phyloP scores from a whole-genome alignment of 2,797 vertebrate genomes.

The Rhinichthys osculus region DNA sequence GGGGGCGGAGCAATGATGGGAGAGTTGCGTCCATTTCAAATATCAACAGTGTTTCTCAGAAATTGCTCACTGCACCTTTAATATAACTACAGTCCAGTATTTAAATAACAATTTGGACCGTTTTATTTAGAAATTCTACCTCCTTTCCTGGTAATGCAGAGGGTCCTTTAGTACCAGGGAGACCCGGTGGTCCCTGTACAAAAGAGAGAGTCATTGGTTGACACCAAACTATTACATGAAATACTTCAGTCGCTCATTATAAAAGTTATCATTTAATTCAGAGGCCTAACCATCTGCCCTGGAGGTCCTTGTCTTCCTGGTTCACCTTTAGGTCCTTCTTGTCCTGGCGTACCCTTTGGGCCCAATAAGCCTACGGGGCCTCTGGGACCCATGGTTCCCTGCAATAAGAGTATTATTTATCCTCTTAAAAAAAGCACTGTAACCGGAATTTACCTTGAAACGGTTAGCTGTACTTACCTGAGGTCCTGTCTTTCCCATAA shows the following conservation, averaged over 20 bases:
- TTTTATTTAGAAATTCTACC: constrained; percentile 64
- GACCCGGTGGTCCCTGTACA: constrained; percentile 74
- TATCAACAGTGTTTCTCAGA: not conserved
- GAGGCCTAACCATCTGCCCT: constrained; percentile 65
- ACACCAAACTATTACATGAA: not conserved
- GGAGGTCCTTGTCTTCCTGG: constrained; percentile 71
- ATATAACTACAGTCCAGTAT: not conserved
- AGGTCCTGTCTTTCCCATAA: constrained; percentile 72
- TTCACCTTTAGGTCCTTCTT: constrained; percentile 72
- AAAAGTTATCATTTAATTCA: not conserved
- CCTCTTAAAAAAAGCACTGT: constrained; percentile 9
- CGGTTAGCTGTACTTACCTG: constrained; percentile 67
- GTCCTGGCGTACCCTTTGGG: constrained; percentile 71
- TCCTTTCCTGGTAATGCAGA: constrained; percentile 68
- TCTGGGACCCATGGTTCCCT: constrained; percentile 73
- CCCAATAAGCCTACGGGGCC: constrained; percentile 71
- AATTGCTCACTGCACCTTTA: not conserved
- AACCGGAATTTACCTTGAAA: constrained; percentile 9
- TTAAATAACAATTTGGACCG: not conserved
- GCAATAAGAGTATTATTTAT: constrained; percentile 32
- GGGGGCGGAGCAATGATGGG: not conserved
- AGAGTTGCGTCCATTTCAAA: not conserved
- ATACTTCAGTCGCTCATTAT: not conserved
- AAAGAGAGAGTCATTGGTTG: constrained; percentile 3
- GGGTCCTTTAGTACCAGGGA: constrained; percentile 70